Percentiles rank a stretch among this genome's conserved stretches.
phyloP scores from a whole-genome alignment of 2,113 vertebrate species.

The Microtus oregoni region DNA sequence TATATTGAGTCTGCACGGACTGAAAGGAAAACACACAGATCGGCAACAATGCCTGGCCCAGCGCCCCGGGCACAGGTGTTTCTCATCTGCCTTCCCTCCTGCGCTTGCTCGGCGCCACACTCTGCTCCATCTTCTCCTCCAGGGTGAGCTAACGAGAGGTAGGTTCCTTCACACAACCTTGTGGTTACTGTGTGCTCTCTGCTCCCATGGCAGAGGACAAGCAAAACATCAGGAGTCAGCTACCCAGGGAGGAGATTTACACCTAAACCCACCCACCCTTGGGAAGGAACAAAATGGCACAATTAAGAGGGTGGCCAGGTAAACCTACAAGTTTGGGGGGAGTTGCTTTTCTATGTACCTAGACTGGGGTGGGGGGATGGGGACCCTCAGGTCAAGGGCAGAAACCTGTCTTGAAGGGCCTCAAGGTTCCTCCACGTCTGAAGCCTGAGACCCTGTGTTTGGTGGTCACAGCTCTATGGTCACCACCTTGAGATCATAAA shows the following conservation, averaged over 20 bases:
- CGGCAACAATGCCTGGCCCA: background rate
- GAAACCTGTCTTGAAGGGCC: fast-evolving
- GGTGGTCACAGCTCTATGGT: fast-evolving
- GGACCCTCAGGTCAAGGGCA: background rate
- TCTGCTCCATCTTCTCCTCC: background rate
- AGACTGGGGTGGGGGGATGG: fast-evolving
- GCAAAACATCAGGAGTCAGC: background rate
- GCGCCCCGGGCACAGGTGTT: slow-evolving; percentile 63
- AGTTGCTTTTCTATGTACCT: background rate
- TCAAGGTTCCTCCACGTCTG: fast-evolving
- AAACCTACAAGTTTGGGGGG: background rate
- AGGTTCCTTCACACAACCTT: background rate
- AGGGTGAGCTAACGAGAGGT: background rate
- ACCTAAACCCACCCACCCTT: background rate
- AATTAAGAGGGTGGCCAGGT: fast-evolving
- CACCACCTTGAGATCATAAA: background rate
- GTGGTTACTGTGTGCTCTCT: background rate
- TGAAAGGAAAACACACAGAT: background rate
- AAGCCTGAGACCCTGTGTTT: background rate
- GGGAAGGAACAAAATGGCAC: too few species aligned
- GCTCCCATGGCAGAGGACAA: slow-evolving; percentile 34
- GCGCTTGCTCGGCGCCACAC: background rate
- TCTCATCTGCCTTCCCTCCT: background rate
- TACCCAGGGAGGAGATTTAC: fast-evolving
- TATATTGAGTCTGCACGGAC: fast-evolving